Base-by-base conservation (phyloP, 2,888 invertebrate species). In the Elmis aenea region DNA sequence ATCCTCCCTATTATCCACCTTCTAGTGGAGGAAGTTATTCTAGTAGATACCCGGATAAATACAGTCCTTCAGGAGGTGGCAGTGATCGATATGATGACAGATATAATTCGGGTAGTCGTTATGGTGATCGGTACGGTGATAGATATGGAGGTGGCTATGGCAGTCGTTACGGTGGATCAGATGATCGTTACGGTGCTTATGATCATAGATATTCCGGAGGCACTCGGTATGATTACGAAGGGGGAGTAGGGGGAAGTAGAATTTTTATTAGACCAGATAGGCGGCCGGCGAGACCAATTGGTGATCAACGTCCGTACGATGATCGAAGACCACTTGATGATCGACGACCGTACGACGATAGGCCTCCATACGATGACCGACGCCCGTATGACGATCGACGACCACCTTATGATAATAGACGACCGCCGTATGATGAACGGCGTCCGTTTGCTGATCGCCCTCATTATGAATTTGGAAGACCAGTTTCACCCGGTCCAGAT, bases 401-500 rank as follows among this genome's bases (percentile, higher is more conserved):
- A 10, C 40, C 40, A 4, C 12, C 5, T 16, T 9, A 10, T 13
- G 28, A 23, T 15, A n/a, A n/a, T n/a, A n/a, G n/a, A n/a, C 35
- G 22, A 10, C 16, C 12, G 13, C 21, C 13, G 13, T 23, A 11
- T 13, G 25, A 14, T 10, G 37, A 38, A 18, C 31, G 37, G 10
- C 25, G 37, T 8, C 38, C 41, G n/a, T 26, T 26, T 20, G 6
- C 24, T 10, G 41, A 36, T 18, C 33, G 42, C 1, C 39, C 39
- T 3, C 44, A 35, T 15, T 44, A 40, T 54, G 46, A 27, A 30
- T 45, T 37, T 29, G 30, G 51, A 39, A 50, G 55, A 10, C 55
- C 55, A 20, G 49, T 48, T 37, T 64, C 64, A 1, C 65, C 65
- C 3, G 66, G 66, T 3, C 67, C 67, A 1, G 67, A 67, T 38